A percentile compares a stretch with the other conserved stretches of the same genome.
Conservation (phyloP, 1,140 invertebrate genomes). For the Bombus superbus region DNA sequence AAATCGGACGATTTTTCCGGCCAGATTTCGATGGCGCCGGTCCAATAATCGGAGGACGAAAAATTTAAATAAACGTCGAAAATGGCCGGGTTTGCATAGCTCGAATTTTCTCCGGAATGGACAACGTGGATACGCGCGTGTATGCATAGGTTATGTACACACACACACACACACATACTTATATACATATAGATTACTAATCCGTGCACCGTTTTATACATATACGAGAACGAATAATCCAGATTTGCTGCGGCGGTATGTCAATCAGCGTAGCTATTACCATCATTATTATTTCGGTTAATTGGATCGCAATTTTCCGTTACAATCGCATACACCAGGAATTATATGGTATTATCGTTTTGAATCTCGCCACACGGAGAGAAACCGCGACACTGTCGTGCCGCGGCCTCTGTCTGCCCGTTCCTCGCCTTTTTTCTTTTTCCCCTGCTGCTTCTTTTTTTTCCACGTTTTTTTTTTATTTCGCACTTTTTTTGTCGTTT, state of each 20-base stretch:
- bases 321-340: slow-evolving; percentile 28
- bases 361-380: slow-evolving; percentile 8
- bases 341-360: slow-evolving; percentile 49
- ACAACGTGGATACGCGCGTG: not conserved
- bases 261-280: slow-evolving; percentile 51
- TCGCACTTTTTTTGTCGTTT: not conserved
- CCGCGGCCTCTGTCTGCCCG: not conserved
- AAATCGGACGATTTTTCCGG: slow-evolving; percentile 24
- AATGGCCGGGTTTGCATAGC: not conserved
- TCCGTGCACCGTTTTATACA: slow-evolving; percentile 1
- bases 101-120: not conserved
- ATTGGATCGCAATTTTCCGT: slow-evolving; percentile 56
- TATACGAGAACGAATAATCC: slow-evolving; percentile 35
- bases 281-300: slow-evolving; percentile 57
- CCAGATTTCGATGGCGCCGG: slow-evolving; percentile 1
- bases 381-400: slow-evolving; percentile 30
- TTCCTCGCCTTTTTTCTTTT: not conserved
- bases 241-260: slow-evolving; percentile 40
- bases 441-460: no score
- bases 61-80: slow-evolving; percentile 43
- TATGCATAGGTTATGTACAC: not conserved
- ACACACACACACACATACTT: not conserved
- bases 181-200: not conserved
- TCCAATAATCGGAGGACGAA: slow-evolving; percentile 40
- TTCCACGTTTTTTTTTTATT: not conserved